Evolutionary conservation across 2,888 invertebrate species (phyloP).

Genomic region (Caenorhabditis becei): DNA sequence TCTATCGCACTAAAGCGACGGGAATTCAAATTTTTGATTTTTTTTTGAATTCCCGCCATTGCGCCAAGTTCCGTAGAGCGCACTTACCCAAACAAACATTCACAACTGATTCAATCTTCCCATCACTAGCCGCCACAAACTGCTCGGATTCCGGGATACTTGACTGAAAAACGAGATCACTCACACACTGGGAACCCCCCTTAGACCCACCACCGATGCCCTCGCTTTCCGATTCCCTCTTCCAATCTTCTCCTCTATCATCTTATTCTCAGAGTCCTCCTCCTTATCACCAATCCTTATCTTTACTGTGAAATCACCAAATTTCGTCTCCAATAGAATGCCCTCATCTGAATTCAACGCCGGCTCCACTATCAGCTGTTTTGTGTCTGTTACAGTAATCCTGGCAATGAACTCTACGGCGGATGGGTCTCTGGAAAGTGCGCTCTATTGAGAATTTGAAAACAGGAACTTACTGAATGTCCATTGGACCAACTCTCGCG

Average conservation of each 20-base stretch:
- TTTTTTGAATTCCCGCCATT: too few species aligned
- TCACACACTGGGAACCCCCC: too few species aligned
- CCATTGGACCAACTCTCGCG: slow-evolving; percentile 44
- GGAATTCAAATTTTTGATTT: too few species aligned
- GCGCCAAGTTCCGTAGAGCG: too few species aligned
- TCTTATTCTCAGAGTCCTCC: slow-evolving; percentile 3
- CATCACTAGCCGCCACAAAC: slow-evolving; percentile 42
- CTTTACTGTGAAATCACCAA: slow-evolving; percentile 46
- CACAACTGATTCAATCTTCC: slow-evolving; percentile 33
- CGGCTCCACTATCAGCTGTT: slow-evolving; percentile 44
- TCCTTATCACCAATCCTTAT: slow-evolving; percentile 34
- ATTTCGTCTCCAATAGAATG: slow-evolving; percentile 35
- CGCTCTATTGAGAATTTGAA: not conserved
- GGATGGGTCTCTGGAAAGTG: slow-evolving; percentile 37
- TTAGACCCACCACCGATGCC: slow-evolving; percentile 19
- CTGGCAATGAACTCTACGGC: slow-evolving; percentile 29
- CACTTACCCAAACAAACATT: slow-evolving; percentile 22
- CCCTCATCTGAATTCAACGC: slow-evolving; percentile 23
- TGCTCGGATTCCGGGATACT: slow-evolving; percentile 51
- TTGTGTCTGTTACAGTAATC: slow-evolving; percentile 24
- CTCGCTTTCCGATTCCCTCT: slow-evolving; percentile 11
- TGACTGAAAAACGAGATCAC: slow-evolving; percentile 23
- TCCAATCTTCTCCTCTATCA: slow-evolving; percentile 4
- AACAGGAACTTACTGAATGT: slow-evolving; percentile 19
- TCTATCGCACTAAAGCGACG: too few species aligned